A percentile compares a stretch with the other conserved stretches of the same genome.
phyloP scores from a whole-genome alignment of 2,113 vertebrate genomes.

The Melanotaenia duboulayi region DNA sequence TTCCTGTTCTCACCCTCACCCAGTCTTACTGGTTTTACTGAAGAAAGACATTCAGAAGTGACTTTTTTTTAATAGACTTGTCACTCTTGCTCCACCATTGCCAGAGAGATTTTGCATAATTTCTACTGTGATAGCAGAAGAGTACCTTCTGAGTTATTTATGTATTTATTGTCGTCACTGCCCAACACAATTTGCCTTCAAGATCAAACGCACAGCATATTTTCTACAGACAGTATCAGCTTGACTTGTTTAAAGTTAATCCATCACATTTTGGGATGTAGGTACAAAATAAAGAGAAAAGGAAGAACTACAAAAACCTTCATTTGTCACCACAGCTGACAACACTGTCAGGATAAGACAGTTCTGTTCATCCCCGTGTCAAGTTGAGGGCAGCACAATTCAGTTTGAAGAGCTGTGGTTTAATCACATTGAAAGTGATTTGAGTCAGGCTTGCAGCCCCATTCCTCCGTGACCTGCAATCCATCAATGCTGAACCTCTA shows the following conservation, averaged over 20 bases:
- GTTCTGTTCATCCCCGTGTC: not conserved
- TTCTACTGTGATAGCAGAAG: conserved; percentile 29
- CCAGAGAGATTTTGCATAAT: conserved; percentile 35
- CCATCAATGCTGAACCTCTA: not conserved
- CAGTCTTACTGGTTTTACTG: not conserved
- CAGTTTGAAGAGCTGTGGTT: rapidly evolving
- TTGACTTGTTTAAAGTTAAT: conserved; percentile 7
- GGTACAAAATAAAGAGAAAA: not conserved
- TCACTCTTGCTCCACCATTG: conserved; percentile 31
- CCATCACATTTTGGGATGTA: not conserved
- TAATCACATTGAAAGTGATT: not conserved
- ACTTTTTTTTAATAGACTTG: conserved; percentile 27
- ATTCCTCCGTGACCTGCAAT: conserved; percentile 21
- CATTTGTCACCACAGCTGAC: not conserved
- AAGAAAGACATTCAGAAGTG: conserved; percentile 33
- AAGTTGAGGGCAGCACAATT: not conserved
- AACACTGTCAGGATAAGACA: not conserved
- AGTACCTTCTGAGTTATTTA: conserved; percentile 10
- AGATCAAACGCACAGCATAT: conserved; percentile 26
- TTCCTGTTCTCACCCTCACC: not conserved
- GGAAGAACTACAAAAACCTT: not conserved
- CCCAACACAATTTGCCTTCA: conserved; percentile 18
- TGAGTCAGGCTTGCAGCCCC: conserved; percentile 5
- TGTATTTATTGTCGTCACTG: conserved; percentile 10
- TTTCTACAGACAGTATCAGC: conserved; percentile 12